phyloP scores from a whole-genome alignment of 2,113 vertebrate genomes.

The Ptilorrhoa leucosticta region DNA sequence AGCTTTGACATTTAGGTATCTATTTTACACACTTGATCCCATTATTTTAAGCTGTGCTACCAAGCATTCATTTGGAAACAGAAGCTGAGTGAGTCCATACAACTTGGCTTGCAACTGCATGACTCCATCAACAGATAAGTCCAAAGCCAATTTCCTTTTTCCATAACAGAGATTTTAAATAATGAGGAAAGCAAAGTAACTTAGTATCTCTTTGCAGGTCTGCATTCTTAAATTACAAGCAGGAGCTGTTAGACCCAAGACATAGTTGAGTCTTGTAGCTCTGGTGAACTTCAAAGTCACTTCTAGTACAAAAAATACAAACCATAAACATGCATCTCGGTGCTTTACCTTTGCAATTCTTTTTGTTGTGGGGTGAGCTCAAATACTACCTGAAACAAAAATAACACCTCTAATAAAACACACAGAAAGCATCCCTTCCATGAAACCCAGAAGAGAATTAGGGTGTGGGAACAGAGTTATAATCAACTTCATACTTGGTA shows the following conservation, averaged over 20 bases:
- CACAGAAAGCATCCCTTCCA: neutral
- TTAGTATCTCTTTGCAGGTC: neutral
- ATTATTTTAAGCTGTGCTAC: neutral
- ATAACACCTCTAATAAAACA: neutral
- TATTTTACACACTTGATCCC: neutral
- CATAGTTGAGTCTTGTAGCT: neutral
- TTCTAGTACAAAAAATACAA: neutral
- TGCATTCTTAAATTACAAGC: neutral
- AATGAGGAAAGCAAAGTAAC: neutral
- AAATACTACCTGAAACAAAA: conserved; percentile 85
- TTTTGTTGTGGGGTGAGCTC: conserved; percentile 89
- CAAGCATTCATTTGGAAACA: neutral
- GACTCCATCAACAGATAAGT: neutral
- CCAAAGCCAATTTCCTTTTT: neutral
- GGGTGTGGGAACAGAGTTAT: neutral
- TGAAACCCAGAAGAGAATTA: neutral
- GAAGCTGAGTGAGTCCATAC: neutral
- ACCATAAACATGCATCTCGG: neutral
- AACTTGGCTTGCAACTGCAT: neutral
- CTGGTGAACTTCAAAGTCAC: neutral
- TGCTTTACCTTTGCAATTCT: conserved; percentile 90
- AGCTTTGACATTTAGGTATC: neutral
- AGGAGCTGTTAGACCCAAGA: neutral
- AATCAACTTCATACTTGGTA: neutral
- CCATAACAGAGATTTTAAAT: neutral